A percentile compares a stretch with the other conserved stretches of the same genome.
Conservation (phyloP, 1,140 invertebrate species). For the Pogonognathellus flavescens region DNA sequence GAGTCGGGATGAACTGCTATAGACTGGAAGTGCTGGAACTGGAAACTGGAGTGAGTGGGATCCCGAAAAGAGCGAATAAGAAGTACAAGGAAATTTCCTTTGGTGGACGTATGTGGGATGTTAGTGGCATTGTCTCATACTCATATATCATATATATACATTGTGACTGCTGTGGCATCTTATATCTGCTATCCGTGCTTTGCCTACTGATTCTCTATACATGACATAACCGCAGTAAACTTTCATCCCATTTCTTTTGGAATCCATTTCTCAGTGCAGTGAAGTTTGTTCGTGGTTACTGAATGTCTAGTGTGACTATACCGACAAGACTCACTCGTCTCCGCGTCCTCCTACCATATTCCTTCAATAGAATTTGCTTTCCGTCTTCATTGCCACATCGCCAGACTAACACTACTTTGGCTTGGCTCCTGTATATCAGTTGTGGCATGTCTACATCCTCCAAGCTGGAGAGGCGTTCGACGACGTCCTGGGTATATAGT, state of each 20-base stretch:
- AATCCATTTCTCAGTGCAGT: not conserved
- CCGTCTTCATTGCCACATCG: too few relatives aligned
- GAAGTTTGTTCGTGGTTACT: not conserved
- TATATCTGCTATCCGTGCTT: not conserved
- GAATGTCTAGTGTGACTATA: not conserved
- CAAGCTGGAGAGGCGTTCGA: not conserved
- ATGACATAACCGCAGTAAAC: constrained; percentile 5
- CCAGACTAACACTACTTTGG: too few relatives aligned
- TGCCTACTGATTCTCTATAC: not conserved
- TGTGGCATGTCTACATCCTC: too few relatives aligned
- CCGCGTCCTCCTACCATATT: not conserved
- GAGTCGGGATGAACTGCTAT: too few relatives aligned
- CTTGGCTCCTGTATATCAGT: too few relatives aligned
- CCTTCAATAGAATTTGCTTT: not conserved
- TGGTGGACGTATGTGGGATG: constrained; percentile 20
- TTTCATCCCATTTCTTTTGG: constrained; percentile 4
- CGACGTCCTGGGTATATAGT: not conserved
- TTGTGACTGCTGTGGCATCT: not conserved
- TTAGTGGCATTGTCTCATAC: not conserved
- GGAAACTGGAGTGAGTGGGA: not conserved
- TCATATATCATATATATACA: constrained; percentile 2
- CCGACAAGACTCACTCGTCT: too few relatives aligned
- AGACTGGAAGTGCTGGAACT: not conserved
- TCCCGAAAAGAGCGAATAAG: not conserved
- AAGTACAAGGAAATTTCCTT: not conserved